Evolutionary conservation across 2,888 invertebrate species (phyloP).

Genomic region (Eurois occulta): DNA sequence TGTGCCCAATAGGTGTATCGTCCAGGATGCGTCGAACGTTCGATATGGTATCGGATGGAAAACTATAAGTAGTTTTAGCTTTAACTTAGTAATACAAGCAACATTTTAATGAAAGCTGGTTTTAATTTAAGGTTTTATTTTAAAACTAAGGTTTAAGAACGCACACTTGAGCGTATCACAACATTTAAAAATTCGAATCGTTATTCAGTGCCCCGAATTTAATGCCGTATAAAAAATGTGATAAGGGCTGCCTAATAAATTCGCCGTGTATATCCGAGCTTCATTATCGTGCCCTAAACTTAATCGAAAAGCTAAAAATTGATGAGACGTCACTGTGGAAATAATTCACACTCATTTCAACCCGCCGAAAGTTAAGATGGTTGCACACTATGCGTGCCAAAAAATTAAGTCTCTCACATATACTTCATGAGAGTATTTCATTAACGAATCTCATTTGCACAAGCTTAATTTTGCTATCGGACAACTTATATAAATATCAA

Average conservation of each 20-base stretch:
- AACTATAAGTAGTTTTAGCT: not conserved
- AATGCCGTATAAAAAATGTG: conserved; percentile 59
- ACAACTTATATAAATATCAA: not conserved
- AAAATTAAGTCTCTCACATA: not conserved
- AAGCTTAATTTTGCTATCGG: not conserved
- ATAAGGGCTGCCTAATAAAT: conserved; percentile 72
- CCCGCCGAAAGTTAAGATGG: conserved; percentile 42
- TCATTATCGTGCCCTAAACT: conserved; percentile 77
- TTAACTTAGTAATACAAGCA: not conserved
- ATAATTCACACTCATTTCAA: conserved; percentile 74
- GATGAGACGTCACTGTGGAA: conserved; percentile 78
- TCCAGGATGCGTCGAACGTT: too few species aligned
- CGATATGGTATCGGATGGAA: too few species aligned
- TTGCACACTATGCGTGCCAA: conserved; percentile 23
- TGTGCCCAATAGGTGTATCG: too few species aligned
- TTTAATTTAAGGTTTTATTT: not conserved
- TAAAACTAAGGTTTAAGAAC: not conserved
- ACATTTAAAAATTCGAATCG: conserved; percentile 46
- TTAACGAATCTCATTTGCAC: not conserved
- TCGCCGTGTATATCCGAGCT: conserved; percentile 59
- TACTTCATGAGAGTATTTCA: conserved; percentile 7
- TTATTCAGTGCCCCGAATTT: conserved; percentile 51
- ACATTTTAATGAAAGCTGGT: not conserved
- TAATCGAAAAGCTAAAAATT: conserved; percentile 81
- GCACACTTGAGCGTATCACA: conserved; percentile 23